Percentiles rank a stretch among this genome's conserved stretches.
phyloP scores from a whole-genome alignment of 1,140 invertebrate species.

The Eueides isabella region DNA sequence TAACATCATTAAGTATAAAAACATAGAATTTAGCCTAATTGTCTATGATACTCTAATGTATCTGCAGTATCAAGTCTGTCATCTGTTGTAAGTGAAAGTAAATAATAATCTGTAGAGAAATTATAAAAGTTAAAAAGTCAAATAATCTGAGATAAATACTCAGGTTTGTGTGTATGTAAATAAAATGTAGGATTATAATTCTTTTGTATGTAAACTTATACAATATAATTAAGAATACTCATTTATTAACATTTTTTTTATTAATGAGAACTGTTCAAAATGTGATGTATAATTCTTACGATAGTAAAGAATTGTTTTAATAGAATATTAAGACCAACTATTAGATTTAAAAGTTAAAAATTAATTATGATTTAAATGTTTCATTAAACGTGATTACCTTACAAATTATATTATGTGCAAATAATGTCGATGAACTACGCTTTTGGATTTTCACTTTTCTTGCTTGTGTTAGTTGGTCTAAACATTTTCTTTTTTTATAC shows the following conservation, averaged over 20 bases:
- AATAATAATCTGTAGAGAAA: background rate
- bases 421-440: conserved; percentile 75
- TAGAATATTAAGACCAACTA: background rate
- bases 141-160: background rate
- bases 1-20: too few species aligned
- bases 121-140: background rate
- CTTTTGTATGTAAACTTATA: background rate
- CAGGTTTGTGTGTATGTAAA: background rate
- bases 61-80: too few species aligned
- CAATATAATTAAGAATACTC: background rate
- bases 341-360: background rate
- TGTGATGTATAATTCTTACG: background rate
- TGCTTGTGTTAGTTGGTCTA: conserved; percentile 63
- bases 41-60: too few species aligned
- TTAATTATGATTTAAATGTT: background rate
- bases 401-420: conserved; percentile 17
- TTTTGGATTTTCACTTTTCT: conserved; percentile 69
- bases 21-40: too few species aligned
- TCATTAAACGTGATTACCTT: background rate
- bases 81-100: too few species aligned
- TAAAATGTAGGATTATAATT: background rate
- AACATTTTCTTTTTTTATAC: conserved; percentile 77
- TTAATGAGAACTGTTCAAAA: background rate
- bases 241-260: background rate
- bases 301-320: background rate